phyloP scores from a whole-genome alignment of 1,140 invertebrate species.

The Mycetomoellerius zeteki region DNA sequence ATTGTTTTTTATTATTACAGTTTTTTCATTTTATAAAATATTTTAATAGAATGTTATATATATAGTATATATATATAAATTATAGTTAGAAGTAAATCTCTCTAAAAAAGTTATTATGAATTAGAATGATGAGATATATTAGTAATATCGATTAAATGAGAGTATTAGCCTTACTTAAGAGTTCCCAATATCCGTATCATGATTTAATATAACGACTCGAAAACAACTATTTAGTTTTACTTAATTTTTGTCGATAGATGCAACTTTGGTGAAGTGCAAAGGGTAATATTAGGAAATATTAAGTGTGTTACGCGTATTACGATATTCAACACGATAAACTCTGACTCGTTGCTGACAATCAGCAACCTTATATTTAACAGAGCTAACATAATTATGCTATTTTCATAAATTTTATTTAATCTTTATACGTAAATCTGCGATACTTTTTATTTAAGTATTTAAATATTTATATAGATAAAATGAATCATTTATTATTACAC shows the following conservation, averaged over 20 bases:
- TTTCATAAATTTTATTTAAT: slow-evolving; percentile 16
- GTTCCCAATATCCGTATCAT: slow-evolving; percentile 69
- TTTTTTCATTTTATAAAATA: slow-evolving; percentile 1
- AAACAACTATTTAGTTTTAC: slow-evolving; percentile 55
- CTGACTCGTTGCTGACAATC: slow-evolving; percentile 55
- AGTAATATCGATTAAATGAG: slow-evolving; percentile 32
- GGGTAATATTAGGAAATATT: slow-evolving; percentile 45
- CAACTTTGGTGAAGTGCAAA: slow-evolving; percentile 37
- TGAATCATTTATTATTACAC: slow-evolving; percentile 23
- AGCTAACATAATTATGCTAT: neutral
- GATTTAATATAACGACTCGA: slow-evolving; percentile 18
- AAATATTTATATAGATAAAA: slow-evolving; percentile 5
- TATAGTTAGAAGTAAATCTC: neutral
- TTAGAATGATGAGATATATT: slow-evolving; percentile 12
- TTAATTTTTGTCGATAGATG: slow-evolving; percentile 32
- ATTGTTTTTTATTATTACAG: too few relatives aligned
- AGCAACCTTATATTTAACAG: neutral
- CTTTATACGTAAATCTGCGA: neutral
- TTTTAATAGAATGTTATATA: neutral
- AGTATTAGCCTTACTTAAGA: slow-evolving; percentile 74
- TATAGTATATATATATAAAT: neutral
- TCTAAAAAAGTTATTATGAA: slow-evolving; percentile 12
- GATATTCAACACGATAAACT: slow-evolving; percentile 79
- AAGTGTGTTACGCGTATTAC: slow-evolving; percentile 31
- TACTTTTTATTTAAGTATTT: slow-evolving; percentile 16